Base-by-base conservation (phyloP, 2,113 vertebrate genomes). In the Procapra przewalskii region DNA sequence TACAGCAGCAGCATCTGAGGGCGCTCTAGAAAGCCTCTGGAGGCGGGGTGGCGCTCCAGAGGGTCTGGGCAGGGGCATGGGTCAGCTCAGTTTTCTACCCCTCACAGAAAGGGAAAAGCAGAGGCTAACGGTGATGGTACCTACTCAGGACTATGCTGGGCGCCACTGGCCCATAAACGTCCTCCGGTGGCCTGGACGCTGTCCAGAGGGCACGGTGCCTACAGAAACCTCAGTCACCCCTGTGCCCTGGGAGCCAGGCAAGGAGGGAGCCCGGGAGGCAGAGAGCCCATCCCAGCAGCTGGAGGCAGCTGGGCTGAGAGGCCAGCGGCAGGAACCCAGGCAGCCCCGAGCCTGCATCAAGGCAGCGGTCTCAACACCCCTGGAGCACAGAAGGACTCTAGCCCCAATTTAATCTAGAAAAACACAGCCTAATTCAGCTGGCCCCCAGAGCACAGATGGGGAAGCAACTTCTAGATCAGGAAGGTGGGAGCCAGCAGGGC, bases 141-240 rank as follows among this genome's bases (percentile, higher is more conserved):
- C 79, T 81, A 21, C 86, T 87, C 60, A 31, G 89, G 21, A 40
- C 59, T 48, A 11, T 62, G 67, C 62, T 94, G 86, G 95, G 92
- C 21, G 17, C 89, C 94, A 36, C 1, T 0, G 2, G 0, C 91
- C 91, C 43, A 2, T 90, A 92, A 90, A 92, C 45, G 84, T 95
- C 89, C 86, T 97, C 96, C 86, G 59, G 97, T 82, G 96, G 90
- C 90, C 90, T 5, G 2, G 36, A 29, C 33, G 94, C 98, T 97
- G 98, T 95, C 91, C 45, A 52, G 96, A 97, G 95, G 96, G 96
- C 96, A 96, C n/a, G 43, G 40, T 96, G 96, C 97, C 97, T 97
- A 93, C 92, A 90, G 71, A 43, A 97, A 94, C 80, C 93, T 93
- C 83, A 64, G 50, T 89, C 81, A 50, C 12, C n/a, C 25, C 64